Evolutionary conservation across 1,140 invertebrate species (phyloP), one percentile per base, ranked within the genome.

Genomic region (Fopius arisanus): DNA sequence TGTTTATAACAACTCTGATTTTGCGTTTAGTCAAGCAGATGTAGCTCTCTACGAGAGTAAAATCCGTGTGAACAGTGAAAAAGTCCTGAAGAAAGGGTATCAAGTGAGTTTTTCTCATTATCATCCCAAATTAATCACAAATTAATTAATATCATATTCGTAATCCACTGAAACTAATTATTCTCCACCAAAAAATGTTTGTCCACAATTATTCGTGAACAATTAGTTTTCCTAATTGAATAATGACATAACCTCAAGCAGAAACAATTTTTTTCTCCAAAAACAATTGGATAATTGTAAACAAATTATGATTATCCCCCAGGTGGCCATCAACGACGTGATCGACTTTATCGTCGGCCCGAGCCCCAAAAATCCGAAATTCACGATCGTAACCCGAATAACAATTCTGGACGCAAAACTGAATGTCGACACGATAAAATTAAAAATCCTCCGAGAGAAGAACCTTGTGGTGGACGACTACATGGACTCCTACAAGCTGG

Each of bases 1-100:
- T n/a, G n/a, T n/a, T n/a, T n/a, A n/a, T n/a, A n/a, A n/a, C 40
- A 12, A 37, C 9, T 37, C 9, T 48, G 10, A 77, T 75, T 59
- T 75, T 76, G 3, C 79, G 41, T 77, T 83, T 78, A 92, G 91
- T 75, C 92, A 92, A 90, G 83, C 92, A 41, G 92, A 93, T 81
- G 85, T 87, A 67, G 78, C 89, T 28, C 92, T 93, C 80, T 93
- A 92, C 83, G 91, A 91, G 75, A 92, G 90, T 78, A 91, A 90
- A 84, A 89, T 93, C 66, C 88, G 92, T 80, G 70, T 93, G 1
- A 93, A 94, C 87, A 92, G 92, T 2, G 83, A 89, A 31, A 92
- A 92, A 83, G 80, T 92, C 4, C 48, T 87, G 9, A 94, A 93
- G 81, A 94, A 93, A 82, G 91, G 90, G 81, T 78, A 80, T 43